Base-by-base conservation (phyloP, 2,113 vertebrate genomes). In the Castor canadensis region DNA sequence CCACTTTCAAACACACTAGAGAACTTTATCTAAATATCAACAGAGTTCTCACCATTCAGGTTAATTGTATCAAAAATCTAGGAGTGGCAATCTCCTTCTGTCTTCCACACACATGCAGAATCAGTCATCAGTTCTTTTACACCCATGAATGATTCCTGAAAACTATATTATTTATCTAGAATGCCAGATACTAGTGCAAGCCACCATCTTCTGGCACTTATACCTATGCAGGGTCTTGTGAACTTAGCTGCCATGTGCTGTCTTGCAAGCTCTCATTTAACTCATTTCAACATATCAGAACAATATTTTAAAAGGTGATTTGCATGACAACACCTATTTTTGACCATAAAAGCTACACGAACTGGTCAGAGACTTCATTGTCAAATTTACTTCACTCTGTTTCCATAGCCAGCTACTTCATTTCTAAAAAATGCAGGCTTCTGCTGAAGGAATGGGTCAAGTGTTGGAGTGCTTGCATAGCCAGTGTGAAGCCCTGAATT, bases 131-230 rank as follows among this genome's bases (percentile, higher is more conserved):
- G 26, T 52, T 88, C 17, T 54, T 62, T 90, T 19, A 81, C 26
- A 47, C 4, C 6, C 5, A 16, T n/a, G 16, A 89, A n/a, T 43
- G 49, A 66, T 9, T 60, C 60, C 35, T 58, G 26, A 71, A 62
- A 62, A 45, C 35, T 58, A 35, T 32, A 0, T 32, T 79, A 24
- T 56, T 82, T 5, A n/a, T 43, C 22, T 28, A 69, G 20, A 77
- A 28, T 28, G 0, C 0, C 30, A 30, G 0, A 49, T n/a, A 45
- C 9, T 32, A 43, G 8, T 7, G 6, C 19, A 4, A 81, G n/a
- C 10, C 4, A 28, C 11, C 10, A 0, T 40, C 47, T 3, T 73
- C 6, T 66, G 17, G 40, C 32, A 81, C 28, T 38, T 66, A 22
- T 43, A 9, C 5, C 35, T 26, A 4, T 67, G 11, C 8, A 47